phyloP scores from a whole-genome alignment of 2,888 invertebrate species.

The Drosophila borborema region DNA sequence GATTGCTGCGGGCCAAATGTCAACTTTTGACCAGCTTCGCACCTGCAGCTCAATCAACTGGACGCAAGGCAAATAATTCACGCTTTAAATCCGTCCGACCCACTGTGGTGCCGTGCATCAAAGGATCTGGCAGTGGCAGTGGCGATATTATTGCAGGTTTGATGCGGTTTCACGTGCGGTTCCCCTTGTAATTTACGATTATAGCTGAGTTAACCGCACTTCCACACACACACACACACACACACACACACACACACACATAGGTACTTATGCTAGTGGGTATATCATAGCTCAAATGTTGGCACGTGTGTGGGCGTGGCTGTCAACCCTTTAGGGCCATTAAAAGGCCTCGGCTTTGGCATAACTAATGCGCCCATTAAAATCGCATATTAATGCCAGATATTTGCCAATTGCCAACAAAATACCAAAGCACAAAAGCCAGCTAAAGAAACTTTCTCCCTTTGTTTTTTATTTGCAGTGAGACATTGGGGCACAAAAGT shows the following conservation, averaged over 20 bases:
- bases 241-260: too few relatives aligned
- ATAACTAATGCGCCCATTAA: slow-evolving; percentile 73
- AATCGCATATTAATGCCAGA: slow-evolving; percentile 70
- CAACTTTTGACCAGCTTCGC: slow-evolving; percentile 44
- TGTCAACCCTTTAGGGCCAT: slow-evolving; percentile 67
- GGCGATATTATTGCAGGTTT: slow-evolving; percentile 39
- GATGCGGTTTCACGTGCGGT: slow-evolving; percentile 48
- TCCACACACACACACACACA: neutral
- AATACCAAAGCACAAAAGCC: slow-evolving; percentile 28
- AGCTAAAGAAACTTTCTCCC: slow-evolving; percentile 45
- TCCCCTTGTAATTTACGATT: slow-evolving; percentile 69
- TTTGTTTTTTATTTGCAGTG: slow-evolving; percentile 11
- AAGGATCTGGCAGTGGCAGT: slow-evolving; percentile 39
- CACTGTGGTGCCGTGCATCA: slow-evolving; percentile 50
- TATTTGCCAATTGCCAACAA: slow-evolving; percentile 52
- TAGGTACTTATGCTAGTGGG: neutral
- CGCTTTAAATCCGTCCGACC: slow-evolving; percentile 53
- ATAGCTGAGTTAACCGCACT: slow-evolving; percentile 32
- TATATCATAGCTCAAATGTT: slow-evolving; percentile 26
- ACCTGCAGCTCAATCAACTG: slow-evolving; percentile 31
- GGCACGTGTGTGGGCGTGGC: slow-evolving; percentile 17
- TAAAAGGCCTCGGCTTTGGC: slow-evolving; percentile 60
- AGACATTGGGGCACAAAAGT: slow-evolving; percentile 38
- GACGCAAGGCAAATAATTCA: slow-evolving; percentile 75
- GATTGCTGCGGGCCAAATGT: slow-evolving; percentile 52